Conservation (phyloP, 2,113 vertebrate genomes). For the Myocastor coypus region DNA sequence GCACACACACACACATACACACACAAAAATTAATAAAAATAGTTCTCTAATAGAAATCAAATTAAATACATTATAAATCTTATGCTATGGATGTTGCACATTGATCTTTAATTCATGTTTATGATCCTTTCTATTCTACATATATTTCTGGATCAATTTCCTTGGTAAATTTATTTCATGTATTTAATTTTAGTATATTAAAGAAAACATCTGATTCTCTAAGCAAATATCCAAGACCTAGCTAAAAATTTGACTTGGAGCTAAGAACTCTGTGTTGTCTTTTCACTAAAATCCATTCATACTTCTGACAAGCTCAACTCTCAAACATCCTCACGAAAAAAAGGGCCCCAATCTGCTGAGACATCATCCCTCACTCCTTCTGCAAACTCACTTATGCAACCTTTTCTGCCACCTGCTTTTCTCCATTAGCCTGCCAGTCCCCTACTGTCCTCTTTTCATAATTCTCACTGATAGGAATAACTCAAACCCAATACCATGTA, state of each 20-base stretch:
- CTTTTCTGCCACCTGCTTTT: neutral
- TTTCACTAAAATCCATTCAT: neutral
- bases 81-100: slow-evolving; percentile 20
- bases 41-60: slow-evolving; percentile 34
- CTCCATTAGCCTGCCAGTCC: neutral
- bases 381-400: neutral
- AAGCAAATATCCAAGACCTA: neutral
- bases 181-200: slow-evolving; percentile 23
- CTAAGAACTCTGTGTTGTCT: neutral
- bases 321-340: neutral
- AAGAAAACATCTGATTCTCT: neutral
- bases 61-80: slow-evolving; percentile 14
- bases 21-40: neutral
- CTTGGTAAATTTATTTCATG: neutral
- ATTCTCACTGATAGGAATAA: neutral
- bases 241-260: neutral
- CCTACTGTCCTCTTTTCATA: neutral
- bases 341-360: neutral
- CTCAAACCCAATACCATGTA: neutral
- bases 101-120: neutral
- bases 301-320: neutral
- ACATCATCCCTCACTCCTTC: neutral
- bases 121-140: neutral
- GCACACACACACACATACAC: neutral
- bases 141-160: slow-evolving; percentile 16